phyloP scores from a whole-genome alignment of 2,113 vertebrate species.

The Mormyrus iriodes region DNA sequence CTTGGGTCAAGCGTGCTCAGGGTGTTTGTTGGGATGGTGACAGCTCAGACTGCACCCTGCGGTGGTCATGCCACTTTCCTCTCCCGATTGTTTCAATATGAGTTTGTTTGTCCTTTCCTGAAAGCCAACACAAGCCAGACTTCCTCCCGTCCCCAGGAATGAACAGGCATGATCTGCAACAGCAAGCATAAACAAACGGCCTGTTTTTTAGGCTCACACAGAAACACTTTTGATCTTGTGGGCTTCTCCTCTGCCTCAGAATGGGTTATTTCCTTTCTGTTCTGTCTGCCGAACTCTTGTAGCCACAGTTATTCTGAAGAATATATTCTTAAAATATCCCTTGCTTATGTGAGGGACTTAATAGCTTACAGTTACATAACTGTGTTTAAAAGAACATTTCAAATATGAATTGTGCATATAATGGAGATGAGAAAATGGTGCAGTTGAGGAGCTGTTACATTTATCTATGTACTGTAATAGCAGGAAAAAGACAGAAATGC shows the following conservation, averaged over 20 bases:
- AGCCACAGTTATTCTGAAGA: conserved; percentile 7
- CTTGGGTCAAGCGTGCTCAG: conserved; percentile 46
- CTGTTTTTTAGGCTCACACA: conserved; percentile 29
- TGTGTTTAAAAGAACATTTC: background rate
- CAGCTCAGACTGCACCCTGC: conserved; percentile 40
- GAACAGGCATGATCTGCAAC: conserved; percentile 40
- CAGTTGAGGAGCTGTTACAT: background rate
- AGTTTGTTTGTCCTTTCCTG: conserved; percentile 52
- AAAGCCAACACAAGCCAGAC: conserved; percentile 60
- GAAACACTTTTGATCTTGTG: conserved; percentile 27
- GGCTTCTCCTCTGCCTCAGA: conserved; percentile 23
- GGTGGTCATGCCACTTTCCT: conserved; percentile 30
- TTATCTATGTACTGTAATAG: background rate
- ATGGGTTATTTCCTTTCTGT: conserved; percentile 8
- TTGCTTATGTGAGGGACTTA: conserved; percentile 1
- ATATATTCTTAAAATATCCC: background rate
- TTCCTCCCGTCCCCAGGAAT: conserved; percentile 40
- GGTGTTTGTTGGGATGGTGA: conserved; percentile 45
- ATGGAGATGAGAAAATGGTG: background rate
- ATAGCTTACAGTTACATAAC: conserved; percentile 7
- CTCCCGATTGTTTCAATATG: conserved; percentile 61
- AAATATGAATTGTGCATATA: background rate
- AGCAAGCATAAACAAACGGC: conserved; percentile 53
- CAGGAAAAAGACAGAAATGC: background rate
- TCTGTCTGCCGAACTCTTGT: background rate